Evolutionary conservation across 2,888 invertebrate genomes (phyloP), one percentile per base, ranked within the genome.

Genomic region (Chymomyza procnemis): DNA sequence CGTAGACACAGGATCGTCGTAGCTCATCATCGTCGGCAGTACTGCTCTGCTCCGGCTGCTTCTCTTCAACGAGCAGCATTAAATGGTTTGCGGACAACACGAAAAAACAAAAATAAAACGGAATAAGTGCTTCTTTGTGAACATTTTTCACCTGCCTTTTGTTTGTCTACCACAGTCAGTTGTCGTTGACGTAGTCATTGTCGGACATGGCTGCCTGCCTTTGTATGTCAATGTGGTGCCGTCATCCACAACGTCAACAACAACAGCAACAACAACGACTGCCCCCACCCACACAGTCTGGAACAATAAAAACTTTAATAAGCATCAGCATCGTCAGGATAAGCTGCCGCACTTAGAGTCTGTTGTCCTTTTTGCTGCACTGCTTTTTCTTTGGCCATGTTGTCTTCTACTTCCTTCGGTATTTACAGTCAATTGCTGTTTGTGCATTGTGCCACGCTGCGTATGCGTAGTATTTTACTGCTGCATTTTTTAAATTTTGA

Each of bases 61-160:
- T 9, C 8, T 21, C 4, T 14, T 3, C 54, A 54, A 9, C 12
- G 12, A 9, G 6, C 34, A 41, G 0, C 34, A 41, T 14, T 41
- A 12, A 41, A 41, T 12, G 34, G 34, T 41, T 41, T 41, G 34
- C 12, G 34, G 26, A 26, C 26, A 26, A n/a, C 30, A 30, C 6
- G 6, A 30, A 30, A 30, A 30, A 30, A 30, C 3, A 14, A 41
- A 41, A 50, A 77, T 68, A 68, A 73, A 64, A 64, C 64, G 67
- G 74, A 70, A 57, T 84, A 88, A 85, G 82, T 85, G 83, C 73
- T 78, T 71, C 74, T 85, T 88, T 88, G 87, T 80, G 87, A 72
- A 67, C 73, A 70, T 67, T 82, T 87, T 75, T 61, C 78, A 85
- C 74, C 76, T 87, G 78, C 67, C 70, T 64, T 69, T 74, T 68